Evolutionary conservation across 2,797 vertebrate genomes (phyloP).

Genomic region (Lophotriccus pileatus): DNA sequence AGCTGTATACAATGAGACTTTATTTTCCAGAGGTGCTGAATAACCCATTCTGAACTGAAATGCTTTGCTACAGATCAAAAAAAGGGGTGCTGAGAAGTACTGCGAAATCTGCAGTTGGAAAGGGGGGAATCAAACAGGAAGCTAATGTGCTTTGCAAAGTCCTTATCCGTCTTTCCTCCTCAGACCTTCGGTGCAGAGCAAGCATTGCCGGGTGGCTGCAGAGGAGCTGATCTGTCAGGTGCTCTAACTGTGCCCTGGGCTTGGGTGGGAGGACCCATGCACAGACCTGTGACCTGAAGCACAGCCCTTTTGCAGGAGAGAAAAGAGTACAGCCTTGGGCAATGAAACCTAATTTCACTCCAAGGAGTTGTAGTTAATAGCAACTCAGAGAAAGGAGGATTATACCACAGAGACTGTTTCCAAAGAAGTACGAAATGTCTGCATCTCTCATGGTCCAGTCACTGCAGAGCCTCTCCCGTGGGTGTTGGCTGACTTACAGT

Average conservation of each 20-base stretch:
- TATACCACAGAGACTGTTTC: not conserved
- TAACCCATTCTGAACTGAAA: not conserved
- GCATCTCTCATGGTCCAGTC: conserved; percentile 16
- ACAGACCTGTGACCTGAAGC: conserved; percentile 35
- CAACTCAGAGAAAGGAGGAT: conserved; percentile 9
- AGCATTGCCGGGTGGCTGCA: not conserved
- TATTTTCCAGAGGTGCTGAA: not conserved
- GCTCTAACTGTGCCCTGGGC: not conserved
- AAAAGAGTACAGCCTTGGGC: conserved; percentile 40
- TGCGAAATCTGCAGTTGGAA: not conserved
- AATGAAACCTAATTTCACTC: conserved; percentile 54
- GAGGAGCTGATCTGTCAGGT: not conserved
- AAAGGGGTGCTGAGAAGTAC: not conserved
- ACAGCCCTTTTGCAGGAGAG: not conserved
- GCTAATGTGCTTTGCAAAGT: not conserved
- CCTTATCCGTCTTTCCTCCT: not conserved
- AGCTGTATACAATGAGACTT: not conserved
- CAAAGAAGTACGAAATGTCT: not conserved
- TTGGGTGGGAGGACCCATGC: conserved; percentile 15
- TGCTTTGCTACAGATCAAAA: not conserved
- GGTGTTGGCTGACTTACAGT: conserved; percentile 22
- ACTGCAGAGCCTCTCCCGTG: conserved; percentile 7
- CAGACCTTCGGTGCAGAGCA: not conserved
- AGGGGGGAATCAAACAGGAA: not conserved
- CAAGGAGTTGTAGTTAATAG: not conserved